phyloP scores from a whole-genome alignment of 2,797 vertebrate genomes.

The Sebastes cheni region DNA sequence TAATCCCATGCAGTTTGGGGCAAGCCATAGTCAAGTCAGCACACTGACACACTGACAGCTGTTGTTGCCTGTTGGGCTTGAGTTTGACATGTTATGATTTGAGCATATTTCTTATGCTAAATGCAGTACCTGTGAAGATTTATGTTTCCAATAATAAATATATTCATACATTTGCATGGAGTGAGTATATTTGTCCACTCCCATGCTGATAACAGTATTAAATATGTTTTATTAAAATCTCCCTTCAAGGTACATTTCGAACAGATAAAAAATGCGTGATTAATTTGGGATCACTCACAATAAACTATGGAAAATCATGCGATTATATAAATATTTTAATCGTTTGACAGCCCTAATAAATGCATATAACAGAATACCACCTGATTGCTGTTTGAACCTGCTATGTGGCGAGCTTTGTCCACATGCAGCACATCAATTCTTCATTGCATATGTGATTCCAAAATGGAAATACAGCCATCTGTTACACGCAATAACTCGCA shows the following conservation, averaged over 20 bases:
- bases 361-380: neutral
- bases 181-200: too few relatives aligned
- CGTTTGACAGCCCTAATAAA: neutral
- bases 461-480: conserved; percentile 64
- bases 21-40: neutral
- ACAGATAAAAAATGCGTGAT: neutral
- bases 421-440: conserved; percentile 34
- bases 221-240: neutral
- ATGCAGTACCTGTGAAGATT: neutral
- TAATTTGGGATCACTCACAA: neutral
- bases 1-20: too few relatives aligned
- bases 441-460: conserved; percentile 45
- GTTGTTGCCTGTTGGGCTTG: too few relatives aligned
- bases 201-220: neutral
- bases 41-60: neutral
- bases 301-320: too few relatives aligned
- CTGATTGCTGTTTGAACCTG: conserved; percentile 14
- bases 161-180: neutral
- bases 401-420: conserved; percentile 41
- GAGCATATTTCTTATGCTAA: neutral
- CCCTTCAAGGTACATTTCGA: neutral
- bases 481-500: conserved; percentile 50
- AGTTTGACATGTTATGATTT: neutral
- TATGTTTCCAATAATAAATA: neutral
- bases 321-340: neutral